A percentile compares a stretch with the other conserved stretches of the same genome.
These are phyloP conservation scores for Temnothorax rugatulus DNA, from an alignment of 2,888 invertebrate genomes.

Conservation along the genomic window DNA sequence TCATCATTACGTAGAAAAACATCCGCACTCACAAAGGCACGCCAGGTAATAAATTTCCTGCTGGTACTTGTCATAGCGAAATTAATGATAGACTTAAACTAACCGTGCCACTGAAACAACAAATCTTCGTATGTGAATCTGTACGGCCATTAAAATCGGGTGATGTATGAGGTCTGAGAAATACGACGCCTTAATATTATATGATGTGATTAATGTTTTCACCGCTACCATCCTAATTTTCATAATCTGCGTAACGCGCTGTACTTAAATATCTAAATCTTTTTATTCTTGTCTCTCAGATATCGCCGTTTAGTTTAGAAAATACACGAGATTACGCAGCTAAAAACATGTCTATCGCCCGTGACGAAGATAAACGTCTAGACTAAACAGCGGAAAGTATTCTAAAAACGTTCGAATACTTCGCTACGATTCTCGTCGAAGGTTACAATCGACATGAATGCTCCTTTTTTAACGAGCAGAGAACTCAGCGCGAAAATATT, in stretches of 20 bases:
- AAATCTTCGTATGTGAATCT: slow-evolving; percentile 54
- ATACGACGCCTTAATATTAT: slow-evolving; percentile 37
- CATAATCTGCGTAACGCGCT: slow-evolving; percentile 1
- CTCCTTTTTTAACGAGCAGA: slow-evolving; percentile 1
- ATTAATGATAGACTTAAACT: slow-evolving; percentile 59
- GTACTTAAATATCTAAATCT: slow-evolving; percentile 23
- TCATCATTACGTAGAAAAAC: slow-evolving; percentile 33
- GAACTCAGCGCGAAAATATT: slow-evolving; percentile 34
- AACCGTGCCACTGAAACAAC: slow-evolving; percentile 50
- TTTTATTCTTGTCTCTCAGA: neutral
- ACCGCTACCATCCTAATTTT: slow-evolving; percentile 9
- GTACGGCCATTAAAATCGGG: slow-evolving; percentile 33
- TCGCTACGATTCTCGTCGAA: neutral
- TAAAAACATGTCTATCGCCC: neutral
- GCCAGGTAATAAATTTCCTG: slow-evolving; percentile 54
- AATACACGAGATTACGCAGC: neutral
- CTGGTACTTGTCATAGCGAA: slow-evolving; percentile 34
- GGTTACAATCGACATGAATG: neutral
- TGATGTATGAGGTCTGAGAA: slow-evolving; percentile 40
- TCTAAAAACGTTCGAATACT: neutral
- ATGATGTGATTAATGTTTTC: slow-evolving; percentile 43
- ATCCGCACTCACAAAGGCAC: slow-evolving; percentile 27
- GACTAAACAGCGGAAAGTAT: neutral
- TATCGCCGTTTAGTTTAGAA: neutral
- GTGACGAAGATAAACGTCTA: neutral